Evolutionary conservation across 2,797 vertebrate genomes (phyloP).

Genomic region (Cuniculus paca): DNA sequence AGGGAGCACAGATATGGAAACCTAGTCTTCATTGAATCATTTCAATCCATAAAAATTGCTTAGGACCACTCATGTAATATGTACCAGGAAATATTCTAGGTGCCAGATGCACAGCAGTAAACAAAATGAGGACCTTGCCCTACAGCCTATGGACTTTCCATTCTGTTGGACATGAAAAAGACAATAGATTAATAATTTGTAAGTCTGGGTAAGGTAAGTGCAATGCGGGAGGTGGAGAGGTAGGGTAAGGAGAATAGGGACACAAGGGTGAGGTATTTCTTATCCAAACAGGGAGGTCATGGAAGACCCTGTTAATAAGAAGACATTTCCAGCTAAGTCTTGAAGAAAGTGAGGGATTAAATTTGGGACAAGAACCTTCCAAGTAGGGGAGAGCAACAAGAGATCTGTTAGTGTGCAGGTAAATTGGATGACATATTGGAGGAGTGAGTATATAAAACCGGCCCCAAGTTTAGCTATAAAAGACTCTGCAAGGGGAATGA

Average conservation of each 20-base stretch:
- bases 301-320: neutral
- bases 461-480: neutral
- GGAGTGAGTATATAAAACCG: neutral
- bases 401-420: accelerated
- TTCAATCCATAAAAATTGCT: neutral
- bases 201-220: neutral
- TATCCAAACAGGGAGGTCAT: neutral
- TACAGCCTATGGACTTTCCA: neutral
- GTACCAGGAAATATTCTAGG: neutral
- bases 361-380: neutral
- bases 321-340: neutral
- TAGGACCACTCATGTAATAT: no score
- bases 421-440: neutral
- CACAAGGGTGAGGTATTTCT: accelerated
- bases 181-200: neutral
- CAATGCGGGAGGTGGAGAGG: neutral
- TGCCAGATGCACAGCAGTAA: no score
- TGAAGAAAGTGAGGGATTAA: neutral
- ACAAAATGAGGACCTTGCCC: neutral
- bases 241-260: neutral
- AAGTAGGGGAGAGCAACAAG: neutral
- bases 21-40: neutral
- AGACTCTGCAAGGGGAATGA: neutral
- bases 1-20: neutral
- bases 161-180: neutral